phyloP scores from a whole-genome alignment of 1,140 invertebrate genomes.

The Caenorhabditis briggsae region DNA sequence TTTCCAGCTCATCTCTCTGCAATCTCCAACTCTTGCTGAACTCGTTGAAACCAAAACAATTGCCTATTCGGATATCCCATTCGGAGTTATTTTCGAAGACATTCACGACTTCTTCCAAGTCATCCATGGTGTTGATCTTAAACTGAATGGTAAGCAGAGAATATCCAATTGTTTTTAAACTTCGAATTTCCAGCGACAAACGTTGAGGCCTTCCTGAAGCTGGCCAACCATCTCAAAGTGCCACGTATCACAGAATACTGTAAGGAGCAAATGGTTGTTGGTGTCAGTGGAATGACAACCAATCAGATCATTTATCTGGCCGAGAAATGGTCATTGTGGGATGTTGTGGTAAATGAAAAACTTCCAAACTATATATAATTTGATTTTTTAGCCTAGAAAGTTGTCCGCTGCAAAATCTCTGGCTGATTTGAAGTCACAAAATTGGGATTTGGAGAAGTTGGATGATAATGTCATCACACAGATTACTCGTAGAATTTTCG shows the following conservation, averaged over 20 bases:
- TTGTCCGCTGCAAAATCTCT: neutral
- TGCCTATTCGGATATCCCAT: neutral
- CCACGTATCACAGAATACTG: constrained; percentile 29
- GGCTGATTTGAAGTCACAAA: neutral
- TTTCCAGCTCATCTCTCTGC: constrained; percentile 7
- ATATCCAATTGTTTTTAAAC: neutral
- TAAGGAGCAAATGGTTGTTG: neutral
- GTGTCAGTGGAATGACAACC: neutral
- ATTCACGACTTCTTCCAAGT: neutral
- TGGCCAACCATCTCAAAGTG: neutral
- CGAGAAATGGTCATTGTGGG: neutral
- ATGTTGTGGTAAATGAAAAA: neutral
- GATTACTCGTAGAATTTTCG: constrained; percentile 24
- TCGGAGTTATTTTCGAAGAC: neutral
- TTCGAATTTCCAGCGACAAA: neutral
- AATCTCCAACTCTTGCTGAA: neutral
- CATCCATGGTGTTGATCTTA: neutral
- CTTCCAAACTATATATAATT: no score
- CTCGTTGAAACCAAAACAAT: neutral
- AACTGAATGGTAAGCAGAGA: neutral
- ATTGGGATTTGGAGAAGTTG: constrained; percentile 15
- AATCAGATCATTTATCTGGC: neutral
- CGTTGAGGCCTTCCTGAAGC: neutral
- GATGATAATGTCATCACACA: neutral
- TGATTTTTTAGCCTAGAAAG: neutral